These are phyloP conservation scores for Entomyzon cyanotis DNA, from an alignment of 2,113 vertebrate genomes.

Conservation along the genomic window DNA sequence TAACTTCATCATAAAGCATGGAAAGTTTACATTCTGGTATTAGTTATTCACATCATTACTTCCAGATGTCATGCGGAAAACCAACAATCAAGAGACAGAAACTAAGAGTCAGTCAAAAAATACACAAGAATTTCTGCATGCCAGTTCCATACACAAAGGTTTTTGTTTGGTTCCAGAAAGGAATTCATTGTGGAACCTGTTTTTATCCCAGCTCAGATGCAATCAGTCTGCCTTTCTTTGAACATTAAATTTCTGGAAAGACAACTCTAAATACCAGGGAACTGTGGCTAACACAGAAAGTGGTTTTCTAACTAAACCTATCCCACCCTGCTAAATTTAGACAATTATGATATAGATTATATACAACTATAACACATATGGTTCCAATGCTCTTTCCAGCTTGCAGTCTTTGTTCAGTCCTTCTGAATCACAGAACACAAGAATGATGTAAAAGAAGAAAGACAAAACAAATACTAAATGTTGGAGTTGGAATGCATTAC, in stretches of 20 bases:
- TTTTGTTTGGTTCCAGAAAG: neutral
- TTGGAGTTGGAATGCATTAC: neutral
- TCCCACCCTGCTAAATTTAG: neutral
- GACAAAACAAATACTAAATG: neutral
- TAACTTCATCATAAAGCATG: neutral
- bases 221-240: neutral
- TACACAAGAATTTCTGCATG: neutral
- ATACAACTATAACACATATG: constrained; percentile 12
- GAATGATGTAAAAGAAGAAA: neutral
- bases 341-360: constrained; percentile 8
- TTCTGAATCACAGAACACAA: neutral
- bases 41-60: constrained; percentile 14
- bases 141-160: neutral
- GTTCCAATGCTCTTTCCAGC: constrained; percentile 22
- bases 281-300: neutral
- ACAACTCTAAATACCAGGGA: neutral
- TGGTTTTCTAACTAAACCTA: neutral
- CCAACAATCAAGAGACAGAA: neutral
- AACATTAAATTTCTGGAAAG: constrained; percentile 20
- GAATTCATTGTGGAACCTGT: neutral
- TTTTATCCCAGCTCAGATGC: neutral
- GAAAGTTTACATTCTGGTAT: neutral
- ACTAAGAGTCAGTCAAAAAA: neutral
- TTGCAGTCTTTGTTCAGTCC: neutral
- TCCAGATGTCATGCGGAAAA: constrained; percentile 27